Percentiles rank a stretch among this genome's conserved stretches.
Evolutionary conservation across 2,113 vertebrate genomes (phyloP).

Genomic region (Chionomys nivalis): DNA sequence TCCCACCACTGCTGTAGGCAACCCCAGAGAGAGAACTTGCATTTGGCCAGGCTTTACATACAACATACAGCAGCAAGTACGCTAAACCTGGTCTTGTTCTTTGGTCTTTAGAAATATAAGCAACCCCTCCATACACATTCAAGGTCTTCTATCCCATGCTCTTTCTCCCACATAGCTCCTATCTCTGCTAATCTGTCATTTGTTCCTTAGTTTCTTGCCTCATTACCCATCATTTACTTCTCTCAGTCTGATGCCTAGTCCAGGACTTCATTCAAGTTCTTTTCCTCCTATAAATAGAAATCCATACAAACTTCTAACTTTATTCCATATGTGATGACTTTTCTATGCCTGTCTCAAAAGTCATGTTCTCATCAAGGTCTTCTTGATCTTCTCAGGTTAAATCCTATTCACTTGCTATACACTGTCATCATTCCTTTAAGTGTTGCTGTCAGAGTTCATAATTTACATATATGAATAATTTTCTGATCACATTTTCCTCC

Average conservation of each 20-base stretch:
- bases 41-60: fast-evolving
- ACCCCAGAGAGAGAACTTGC: background rate
- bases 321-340: background rate
- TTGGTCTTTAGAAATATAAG: background rate
- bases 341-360: background rate
- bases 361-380: background rate
- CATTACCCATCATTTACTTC: background rate
- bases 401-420: background rate
- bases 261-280: background rate
- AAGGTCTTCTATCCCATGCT: fast-evolving
- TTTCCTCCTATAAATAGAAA: background rate
- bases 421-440: background rate
- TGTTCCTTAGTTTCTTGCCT: background rate
- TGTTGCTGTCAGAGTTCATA: background rate
- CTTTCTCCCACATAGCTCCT: background rate
- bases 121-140: background rate
- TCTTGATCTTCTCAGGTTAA: background rate
- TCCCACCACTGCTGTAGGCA: background rate
- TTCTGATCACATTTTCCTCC: background rate
- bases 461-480: background rate
- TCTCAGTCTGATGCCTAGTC: background rate
- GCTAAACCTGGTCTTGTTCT: background rate
- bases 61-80: background rate
- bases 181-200: background rate
- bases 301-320: background rate